Conservation (phyloP, 2,113 vertebrate species). For the Cyanocitta stelleri region DNA sequence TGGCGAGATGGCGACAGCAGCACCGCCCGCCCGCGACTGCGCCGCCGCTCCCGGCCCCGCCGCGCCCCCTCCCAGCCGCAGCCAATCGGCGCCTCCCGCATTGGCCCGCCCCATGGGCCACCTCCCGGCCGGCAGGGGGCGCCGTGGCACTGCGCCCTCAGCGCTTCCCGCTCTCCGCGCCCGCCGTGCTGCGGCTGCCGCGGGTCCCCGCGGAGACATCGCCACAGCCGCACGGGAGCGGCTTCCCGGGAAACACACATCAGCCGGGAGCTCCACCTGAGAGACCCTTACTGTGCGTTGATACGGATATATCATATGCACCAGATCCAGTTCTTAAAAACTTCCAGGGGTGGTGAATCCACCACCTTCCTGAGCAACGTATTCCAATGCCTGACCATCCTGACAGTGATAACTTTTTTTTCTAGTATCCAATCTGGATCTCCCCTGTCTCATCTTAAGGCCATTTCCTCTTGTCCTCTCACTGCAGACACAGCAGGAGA, state of each 20-base stretch:
- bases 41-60: neutral
- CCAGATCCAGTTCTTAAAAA: too few species aligned
- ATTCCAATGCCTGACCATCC: too few species aligned
- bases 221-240: rapidly evolving
- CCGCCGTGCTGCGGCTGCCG: rapidly evolving
- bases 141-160: neutral
- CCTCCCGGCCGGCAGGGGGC: neutral
- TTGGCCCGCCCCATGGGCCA: neutral
- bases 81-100: neutral
- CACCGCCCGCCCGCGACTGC: rapidly evolving
- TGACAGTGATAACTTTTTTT: neutral
- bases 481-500: neutral
- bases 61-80: rapidly evolving
- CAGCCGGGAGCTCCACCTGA: rapidly evolving
- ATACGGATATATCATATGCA: too few species aligned
- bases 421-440: neutral
- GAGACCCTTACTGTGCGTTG: neutral
- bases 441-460: neutral
- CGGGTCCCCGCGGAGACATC: too few species aligned
- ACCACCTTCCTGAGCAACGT: neutral
- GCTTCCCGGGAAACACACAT: rapidly evolving
- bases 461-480: neutral
- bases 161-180: rapidly evolving
- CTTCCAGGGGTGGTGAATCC: neutral
- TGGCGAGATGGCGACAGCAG: rapidly evolving